A percentile compares a stretch with the other conserved stretches of the same genome.
Conservation (phyloP, 2,888 invertebrate genomes). For the Lasioglossum villosulum region DNA sequence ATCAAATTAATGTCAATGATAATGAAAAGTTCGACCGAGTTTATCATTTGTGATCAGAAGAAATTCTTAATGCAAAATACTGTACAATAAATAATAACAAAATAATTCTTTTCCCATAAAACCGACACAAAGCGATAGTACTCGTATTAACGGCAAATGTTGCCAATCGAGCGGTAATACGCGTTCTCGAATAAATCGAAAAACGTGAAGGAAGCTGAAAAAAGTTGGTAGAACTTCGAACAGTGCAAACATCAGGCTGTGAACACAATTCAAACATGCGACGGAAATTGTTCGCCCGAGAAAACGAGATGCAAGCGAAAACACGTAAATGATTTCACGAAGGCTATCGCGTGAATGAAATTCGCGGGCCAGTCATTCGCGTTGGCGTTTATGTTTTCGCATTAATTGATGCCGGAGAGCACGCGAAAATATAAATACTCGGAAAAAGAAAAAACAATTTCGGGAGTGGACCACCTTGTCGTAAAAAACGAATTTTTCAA, state of each 20-base stretch:
- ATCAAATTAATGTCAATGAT: background rate
- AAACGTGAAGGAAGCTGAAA: too few relatives aligned
- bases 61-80: background rate
- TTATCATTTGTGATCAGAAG: background rate
- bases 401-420: background rate
- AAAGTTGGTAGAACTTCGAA: background rate
- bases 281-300: background rate
- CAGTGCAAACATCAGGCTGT: background rate
- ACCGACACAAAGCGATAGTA: too few relatives aligned
- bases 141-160: too few relatives aligned
- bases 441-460: background rate
- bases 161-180: too few relatives aligned
- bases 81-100: too few relatives aligned
- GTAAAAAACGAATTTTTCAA: too few relatives aligned
- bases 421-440: background rate
- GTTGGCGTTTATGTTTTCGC: background rate
- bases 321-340: conserved; percentile 5
- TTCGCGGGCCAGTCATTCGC: background rate
- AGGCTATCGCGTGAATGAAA: background rate
- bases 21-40: background rate
- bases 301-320: background rate
- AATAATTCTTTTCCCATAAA: too few relatives aligned
- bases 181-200: background rate
- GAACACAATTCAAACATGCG: background rate
- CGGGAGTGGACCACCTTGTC: background rate